Base-by-base conservation (phyloP, 2,888 invertebrate species). In the Polydrusus tereticollis region DNA sequence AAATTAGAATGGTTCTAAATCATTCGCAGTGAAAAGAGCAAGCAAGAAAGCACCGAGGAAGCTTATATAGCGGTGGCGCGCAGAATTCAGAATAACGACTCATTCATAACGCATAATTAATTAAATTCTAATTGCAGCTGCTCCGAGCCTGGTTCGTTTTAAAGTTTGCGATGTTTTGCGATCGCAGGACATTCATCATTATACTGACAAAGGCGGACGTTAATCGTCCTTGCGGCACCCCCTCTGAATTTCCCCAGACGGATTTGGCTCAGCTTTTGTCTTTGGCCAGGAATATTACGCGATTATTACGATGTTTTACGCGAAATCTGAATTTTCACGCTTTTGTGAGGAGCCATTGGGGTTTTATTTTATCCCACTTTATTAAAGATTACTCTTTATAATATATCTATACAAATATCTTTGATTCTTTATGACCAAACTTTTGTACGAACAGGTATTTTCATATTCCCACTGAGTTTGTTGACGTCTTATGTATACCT, bases 51-150 rank as follows among this genome's bases (percentile, higher is more conserved):
- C 69, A 62, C 41, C 59, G 59, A 59, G 38, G 26, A 43, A 38
- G 59, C 41, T 55, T 55, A 55, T 67, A 69, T 62, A 69, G 33
- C 52, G 38, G 52, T 38, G 23, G 36, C 29, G 62, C 45, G 43
- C 71, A 78, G 78, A 76, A 80, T 78, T 78, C 79, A 78, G 80
- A 81, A 78, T 79, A 81, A 78, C 78, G 80, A 76, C 79, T 80
- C 83, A 83, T 85, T 85, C 85, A 85, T 82, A 83, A 80, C 81
- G 84, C 83, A 85, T 85, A 85, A 85, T 85, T 85, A 85, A 85
- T 85, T 85, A 85, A 85, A 85, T 83, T 85, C 84, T 85, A 85
- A 85, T 85, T 85, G 85, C 84, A 72, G 72, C 72, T 67, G 67
- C 65, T 67, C 57, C 60, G 52, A 65, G 70, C 59, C 80, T n/a